phyloP scores from a whole-genome alignment of 2,797 vertebrate species.

The Melanitta fusca region DNA sequence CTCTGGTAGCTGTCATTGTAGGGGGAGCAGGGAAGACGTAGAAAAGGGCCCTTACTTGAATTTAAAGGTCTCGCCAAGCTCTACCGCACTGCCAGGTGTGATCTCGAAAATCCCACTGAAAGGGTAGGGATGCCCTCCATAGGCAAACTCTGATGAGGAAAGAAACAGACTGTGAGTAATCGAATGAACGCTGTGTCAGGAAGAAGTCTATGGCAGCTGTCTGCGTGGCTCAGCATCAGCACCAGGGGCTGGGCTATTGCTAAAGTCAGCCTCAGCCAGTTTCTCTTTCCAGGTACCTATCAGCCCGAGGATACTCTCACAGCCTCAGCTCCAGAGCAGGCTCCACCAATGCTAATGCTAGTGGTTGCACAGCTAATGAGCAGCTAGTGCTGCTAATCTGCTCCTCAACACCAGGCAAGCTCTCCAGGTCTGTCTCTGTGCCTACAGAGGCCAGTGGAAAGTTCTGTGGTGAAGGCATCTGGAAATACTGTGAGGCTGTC shows the following conservation, averaged over 20 bases:
- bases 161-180: slow-evolving; percentile 63
- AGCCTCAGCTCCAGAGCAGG: not conserved
- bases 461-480: not conserved
- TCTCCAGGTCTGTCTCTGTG: rapidly evolving
- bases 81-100: slow-evolving; percentile 87
- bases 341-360: not conserved
- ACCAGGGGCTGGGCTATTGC: not conserved
- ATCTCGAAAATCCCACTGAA: slow-evolving; percentile 95
- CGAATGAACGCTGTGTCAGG: not conserved
- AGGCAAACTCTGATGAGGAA: slow-evolving; percentile 89
- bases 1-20: no score
- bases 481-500: not conserved
- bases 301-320: not conserved
- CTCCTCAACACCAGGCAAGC: not conserved
- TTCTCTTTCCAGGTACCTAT: not conserved
- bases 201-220: slow-evolving; percentile 30
- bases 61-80: slow-evolving; percentile 94
- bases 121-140: slow-evolving; percentile 92
- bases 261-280: not conserved
- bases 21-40: not conserved
- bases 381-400: not conserved
- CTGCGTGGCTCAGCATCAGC: slow-evolving; percentile 20
- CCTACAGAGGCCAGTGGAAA: not conserved
- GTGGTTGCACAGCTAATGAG: not conserved
- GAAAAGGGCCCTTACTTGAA: slow-evolving; percentile 88